Base-by-base conservation (phyloP, 2,888 invertebrate species). In the Clepsis dumicolana region DNA sequence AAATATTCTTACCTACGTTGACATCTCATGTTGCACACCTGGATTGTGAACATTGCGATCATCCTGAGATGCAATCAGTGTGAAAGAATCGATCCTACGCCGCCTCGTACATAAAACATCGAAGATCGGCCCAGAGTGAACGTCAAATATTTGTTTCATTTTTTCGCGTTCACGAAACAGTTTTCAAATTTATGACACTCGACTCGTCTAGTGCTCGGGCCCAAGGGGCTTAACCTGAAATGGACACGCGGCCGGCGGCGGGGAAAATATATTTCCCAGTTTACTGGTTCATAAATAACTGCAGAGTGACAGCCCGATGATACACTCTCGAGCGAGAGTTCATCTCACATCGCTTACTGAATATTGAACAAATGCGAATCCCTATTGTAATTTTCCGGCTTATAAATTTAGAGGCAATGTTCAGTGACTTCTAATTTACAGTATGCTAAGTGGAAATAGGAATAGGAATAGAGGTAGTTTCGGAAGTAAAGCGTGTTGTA, bases 161-260 rank as follows among this genome's bases (percentile, higher is more conserved):
- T 91, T 91, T 89, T 89, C 85, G 83, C 86, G 85, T 84, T 84
- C 82, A 80, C 87, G 85, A 88, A 90, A 89, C 90, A 90, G 88
- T 92, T 93, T 90, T 89, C 86, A 90, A 93, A 93, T 92, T 92
- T 92, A 92, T 91, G 91, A 92, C 92, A 90, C 91, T 92, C 89
- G 82, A 90, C 91, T 92, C 89, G 86, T 89, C 90, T 90, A 90
- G 91, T 88, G 86, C 83, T 82, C 84, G 80, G 87, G 86, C 91
- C 92, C 90, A 87, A 89, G 92, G 90, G 93, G 90, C 85, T 92
- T 91, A 91, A 91, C 91, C 93, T 92, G 91, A 85, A 91, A 92
- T 90, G 91, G 93, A 92, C 91, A 90, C 82, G 80, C 85, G 87
- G 86, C 86, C 88, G 89, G 82, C 86, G 84, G 83, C 83, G 89